Evolutionary conservation across 2,113 vertebrate species (phyloP), one percentile per base, ranked within the genome.

Genomic region (Nothoprocta pentlandii): DNA sequence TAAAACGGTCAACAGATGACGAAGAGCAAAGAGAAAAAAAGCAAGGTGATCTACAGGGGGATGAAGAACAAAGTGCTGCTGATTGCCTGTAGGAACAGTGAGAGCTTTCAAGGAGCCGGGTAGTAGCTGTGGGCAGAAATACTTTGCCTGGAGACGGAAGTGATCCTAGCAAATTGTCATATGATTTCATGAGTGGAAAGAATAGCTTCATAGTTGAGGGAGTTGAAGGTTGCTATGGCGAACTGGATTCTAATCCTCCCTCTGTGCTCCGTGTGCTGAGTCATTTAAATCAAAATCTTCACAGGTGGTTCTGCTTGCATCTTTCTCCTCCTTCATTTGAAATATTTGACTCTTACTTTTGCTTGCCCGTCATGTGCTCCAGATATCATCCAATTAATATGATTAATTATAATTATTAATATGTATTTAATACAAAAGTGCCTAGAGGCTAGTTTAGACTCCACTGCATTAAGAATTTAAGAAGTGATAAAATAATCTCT

Each of bases 201-300:
- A 82, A 80, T 39, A 75, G 17, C 16, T 88, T 88, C 66, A 41
- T 67, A 64, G 70, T 66, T 86, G 56, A 87, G 28, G 47, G 42
- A 94, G 34, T 2, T 85, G 56, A 53, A 71, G 39, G 83, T 94
- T 96, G 73, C 94, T 88, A 84, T 86, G 88, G 93, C 92, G 81
- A 93, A 61, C 19, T 66, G 42, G 19, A 84, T 88, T 94, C 85
- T 88, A 78, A 44, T 51, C 16, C 56, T 87, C 51, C 69, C 39
- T 77, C 75, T 76, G 39, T 68, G 66, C 19, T 94, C 62, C 30
- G 15, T 69, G 53, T 80, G 73, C 69, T 86, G 51, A 94, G 47
- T 86, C 53, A 66, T 90, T 88, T 86, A 62, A 22, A 21, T 78
- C 80, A 90, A 75, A 93, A 25, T 20, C 47, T 90, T 94, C 53